Percentiles rank a stretch among this genome's conserved stretches.
These are phyloP conservation scores for Platyscelio sp. DNA, from an alignment of 2,888 invertebrate species.

Conservation along the genomic window DNA sequence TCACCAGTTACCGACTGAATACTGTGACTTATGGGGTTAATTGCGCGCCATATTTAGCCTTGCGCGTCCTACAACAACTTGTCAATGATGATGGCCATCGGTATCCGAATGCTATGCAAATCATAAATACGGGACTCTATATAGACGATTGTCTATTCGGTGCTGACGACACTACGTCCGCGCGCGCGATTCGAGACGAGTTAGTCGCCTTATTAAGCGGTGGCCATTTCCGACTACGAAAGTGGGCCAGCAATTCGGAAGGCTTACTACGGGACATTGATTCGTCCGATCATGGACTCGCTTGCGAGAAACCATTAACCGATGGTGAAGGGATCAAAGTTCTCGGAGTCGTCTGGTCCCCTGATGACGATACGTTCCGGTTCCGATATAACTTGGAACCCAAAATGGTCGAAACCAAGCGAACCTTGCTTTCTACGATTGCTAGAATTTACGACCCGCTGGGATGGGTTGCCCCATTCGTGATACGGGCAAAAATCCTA, in stretches of 20 bases:
- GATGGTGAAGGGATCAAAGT: neutral
- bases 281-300: slow-evolving; percentile 8
- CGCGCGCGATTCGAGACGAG: slow-evolving; percentile 20
- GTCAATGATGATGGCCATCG: neutral
- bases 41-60: slow-evolving; percentile 8
- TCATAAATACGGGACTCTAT: neutral
- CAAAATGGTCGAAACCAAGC: neutral
- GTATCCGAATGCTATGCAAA: neutral
- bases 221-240: slow-evolving; percentile 37
- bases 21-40: neutral
- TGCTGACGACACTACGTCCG: neutral
- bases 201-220: slow-evolving; percentile 9
- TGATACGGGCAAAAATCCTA: neutral
- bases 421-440: neutral
- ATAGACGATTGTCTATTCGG: slow-evolving; percentile 39
- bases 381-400: neutral
- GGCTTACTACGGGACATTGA: slow-evolving; percentile 16
- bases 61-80: neutral
- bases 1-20: neutral
- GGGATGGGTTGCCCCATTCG: slow-evolving; percentile 20
- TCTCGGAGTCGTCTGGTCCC: neutral
- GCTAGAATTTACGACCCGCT: slow-evolving; percentile 14
- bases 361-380: neutral
- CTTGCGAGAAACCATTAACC: neutral
- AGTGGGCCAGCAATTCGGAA: slow-evolving; percentile 31